Evolutionary conservation across 2,797 vertebrate species (phyloP), one percentile per base, ranked within the genome.

Genomic region (Odontamblyopus lacepedii): DNA sequence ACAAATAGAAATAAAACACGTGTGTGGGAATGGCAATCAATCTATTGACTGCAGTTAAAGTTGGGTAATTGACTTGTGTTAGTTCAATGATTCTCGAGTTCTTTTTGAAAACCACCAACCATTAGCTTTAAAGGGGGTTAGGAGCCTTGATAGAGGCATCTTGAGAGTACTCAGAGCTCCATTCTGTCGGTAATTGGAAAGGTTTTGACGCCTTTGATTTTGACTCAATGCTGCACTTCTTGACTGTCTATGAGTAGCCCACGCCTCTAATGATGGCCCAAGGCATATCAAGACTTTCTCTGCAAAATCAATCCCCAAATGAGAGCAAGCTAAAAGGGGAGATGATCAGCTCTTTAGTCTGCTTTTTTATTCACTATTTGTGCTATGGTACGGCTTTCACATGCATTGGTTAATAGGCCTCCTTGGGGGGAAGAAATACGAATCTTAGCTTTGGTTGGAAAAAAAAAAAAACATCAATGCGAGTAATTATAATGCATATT

Each of bases 181-280:
- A 13, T 27, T 73, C 50, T 67, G 56, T 66, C 61, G 12, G 68
- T 73, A 75, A 72, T 67, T 70, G 56, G 69, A 71, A 29, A 55
- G 73, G 71, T 78, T 76, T 50, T 69, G 57, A 78, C 69, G 69
- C 63, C 66, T 79, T 75, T 75, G 70, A 79, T 74, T 74, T 51
- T 41, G 27, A 63, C 26, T 73, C 57, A 76, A 50, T 67, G 44
- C 44, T 63, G 38, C 72, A 41, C 56, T 35, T 80, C 50, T 69
- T 77, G n/a, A 57, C 56, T 69, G 13, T 62, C 55, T 71, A 71
- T 79, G 69, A 23, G 56, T 77, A 67, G 64, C 44, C 66, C 16
- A 73, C 67, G 51, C 63, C 48, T 63, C 60, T 81, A 73, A 79
- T 75, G 57, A 80, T 76, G 69, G 61, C 71, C 70, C 5, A 29